Percentiles rank a stretch among this genome's conserved stretches.
Evolutionary conservation across 2,113 vertebrate genomes (phyloP).

Genomic region (Irena cyanogastra): DNA sequence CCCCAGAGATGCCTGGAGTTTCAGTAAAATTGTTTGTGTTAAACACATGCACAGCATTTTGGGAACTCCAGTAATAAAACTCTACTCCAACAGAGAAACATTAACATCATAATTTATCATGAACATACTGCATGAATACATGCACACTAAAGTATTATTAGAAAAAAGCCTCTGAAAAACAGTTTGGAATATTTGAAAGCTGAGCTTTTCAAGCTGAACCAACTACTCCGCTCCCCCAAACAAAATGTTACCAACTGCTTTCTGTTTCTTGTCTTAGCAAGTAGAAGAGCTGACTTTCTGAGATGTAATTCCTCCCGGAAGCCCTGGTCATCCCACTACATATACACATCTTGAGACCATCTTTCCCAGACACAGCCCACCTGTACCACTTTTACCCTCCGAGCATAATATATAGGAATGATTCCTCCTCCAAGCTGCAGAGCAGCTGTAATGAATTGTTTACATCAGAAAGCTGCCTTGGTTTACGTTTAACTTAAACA

Average conservation of each 20-base stretch:
- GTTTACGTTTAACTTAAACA: constrained; percentile 33
- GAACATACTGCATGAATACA: not conserved
- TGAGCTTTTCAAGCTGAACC: not conserved
- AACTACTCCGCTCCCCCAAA: not conserved
- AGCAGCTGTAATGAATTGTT: constrained; percentile 12
- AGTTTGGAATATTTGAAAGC: not conserved
- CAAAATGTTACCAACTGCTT: not conserved
- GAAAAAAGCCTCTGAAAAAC: not conserved
- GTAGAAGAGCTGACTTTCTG: not conserved
- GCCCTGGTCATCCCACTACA: not conserved
- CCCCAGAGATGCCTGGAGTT: not conserved
- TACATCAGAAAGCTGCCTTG: not conserved
- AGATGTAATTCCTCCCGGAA: not conserved
- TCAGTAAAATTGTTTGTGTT: not conserved
- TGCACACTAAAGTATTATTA: not conserved
- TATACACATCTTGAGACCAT: not conserved
- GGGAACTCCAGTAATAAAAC: not conserved
- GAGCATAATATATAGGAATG: not conserved
- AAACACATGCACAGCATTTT: not conserved
- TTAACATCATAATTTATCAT: not conserved
- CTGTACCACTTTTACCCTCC: not conserved
- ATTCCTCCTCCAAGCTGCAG: not conserved
- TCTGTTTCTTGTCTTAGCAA: not conserved
- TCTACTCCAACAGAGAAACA: not conserved
- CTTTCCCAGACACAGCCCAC: not conserved